Evolutionary conservation across 2,888 invertebrate genomes (phyloP).

Genomic region (Ischnus inquisitorius): DNA sequence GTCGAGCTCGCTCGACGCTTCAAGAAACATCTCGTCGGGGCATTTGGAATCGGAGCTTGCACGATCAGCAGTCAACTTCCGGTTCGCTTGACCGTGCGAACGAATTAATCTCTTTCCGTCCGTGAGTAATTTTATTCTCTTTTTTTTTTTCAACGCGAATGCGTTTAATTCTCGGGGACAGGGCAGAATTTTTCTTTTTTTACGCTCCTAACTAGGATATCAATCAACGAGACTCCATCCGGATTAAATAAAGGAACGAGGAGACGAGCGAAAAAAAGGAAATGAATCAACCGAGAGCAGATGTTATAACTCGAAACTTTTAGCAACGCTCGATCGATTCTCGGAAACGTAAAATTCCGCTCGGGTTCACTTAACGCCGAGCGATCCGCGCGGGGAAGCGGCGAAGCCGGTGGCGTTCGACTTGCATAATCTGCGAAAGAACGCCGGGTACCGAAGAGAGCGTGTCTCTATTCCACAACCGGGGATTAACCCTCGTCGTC

Average conservation of each 20-base stretch:
- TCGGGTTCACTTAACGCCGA: background rate
- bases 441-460: constrained; percentile 29
- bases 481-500: constrained; percentile 67
- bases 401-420: constrained; percentile 18
- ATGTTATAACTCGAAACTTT: constrained; percentile 12
- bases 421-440: constrained; percentile 68
- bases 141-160: constrained; percentile 4
- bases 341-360: constrained; percentile 18
- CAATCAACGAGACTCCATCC: background rate
- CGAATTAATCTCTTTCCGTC: background rate
- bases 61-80: constrained; percentile 36
- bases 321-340: constrained; percentile 30
- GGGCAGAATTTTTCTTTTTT: background rate
- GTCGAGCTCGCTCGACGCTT: background rate
- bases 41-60: background rate
- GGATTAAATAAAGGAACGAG: background rate
- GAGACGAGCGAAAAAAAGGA: constrained; percentile 1
- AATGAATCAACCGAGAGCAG: constrained; percentile 29
- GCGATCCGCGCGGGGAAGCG: constrained; percentile 4
- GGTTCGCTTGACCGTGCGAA: constrained; percentile 39
- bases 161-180: background rate
- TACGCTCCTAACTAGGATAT: constrained; percentile 12
- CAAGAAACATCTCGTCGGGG: background rate
- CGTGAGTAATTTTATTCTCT: background rate
- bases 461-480: constrained; percentile 66